phyloP scores from a whole-genome alignment of 2,888 invertebrate genomes.

The Pharmacophagus antenor region DNA sequence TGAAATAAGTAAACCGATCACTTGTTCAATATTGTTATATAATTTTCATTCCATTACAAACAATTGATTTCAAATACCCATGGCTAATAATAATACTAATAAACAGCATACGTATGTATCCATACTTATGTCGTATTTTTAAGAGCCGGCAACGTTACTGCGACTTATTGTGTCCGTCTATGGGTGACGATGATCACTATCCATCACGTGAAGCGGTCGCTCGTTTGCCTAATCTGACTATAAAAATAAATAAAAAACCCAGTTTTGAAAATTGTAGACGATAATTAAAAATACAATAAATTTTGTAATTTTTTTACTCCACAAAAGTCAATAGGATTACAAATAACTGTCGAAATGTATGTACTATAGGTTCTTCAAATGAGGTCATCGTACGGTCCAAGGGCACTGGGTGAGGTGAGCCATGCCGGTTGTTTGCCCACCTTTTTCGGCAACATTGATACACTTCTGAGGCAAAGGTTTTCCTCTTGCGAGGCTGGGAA shows the following conservation, averaged over 20 bases:
- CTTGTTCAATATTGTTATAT: too few relatives aligned
- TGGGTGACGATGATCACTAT: too few relatives aligned
- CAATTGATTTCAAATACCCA: too few relatives aligned
- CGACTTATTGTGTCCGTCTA: too few relatives aligned
- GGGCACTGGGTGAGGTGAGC: background rate
- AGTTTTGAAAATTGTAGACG: background rate
- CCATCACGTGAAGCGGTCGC: too few relatives aligned
- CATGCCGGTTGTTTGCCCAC: background rate
- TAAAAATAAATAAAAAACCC: background rate
- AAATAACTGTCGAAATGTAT: background rate
- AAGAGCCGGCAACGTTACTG: too few relatives aligned
- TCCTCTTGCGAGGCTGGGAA: background rate
- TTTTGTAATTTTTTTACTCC: background rate
- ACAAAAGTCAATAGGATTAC: constrained; percentile 1
- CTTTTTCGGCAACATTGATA: background rate
- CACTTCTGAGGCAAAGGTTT: background rate
- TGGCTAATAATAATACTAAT: too few relatives aligned
- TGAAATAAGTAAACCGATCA: too few relatives aligned
- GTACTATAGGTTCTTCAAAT: background rate
- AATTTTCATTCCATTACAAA: too few relatives aligned
- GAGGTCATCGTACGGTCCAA: background rate
- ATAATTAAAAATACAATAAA: background rate
- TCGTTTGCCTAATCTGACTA: background rate
- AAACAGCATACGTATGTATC: too few relatives aligned
- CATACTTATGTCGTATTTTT: too few relatives aligned